Conservation (phyloP, 2,113 vertebrate genomes). For the Nerophis lumbriciformis region DNA sequence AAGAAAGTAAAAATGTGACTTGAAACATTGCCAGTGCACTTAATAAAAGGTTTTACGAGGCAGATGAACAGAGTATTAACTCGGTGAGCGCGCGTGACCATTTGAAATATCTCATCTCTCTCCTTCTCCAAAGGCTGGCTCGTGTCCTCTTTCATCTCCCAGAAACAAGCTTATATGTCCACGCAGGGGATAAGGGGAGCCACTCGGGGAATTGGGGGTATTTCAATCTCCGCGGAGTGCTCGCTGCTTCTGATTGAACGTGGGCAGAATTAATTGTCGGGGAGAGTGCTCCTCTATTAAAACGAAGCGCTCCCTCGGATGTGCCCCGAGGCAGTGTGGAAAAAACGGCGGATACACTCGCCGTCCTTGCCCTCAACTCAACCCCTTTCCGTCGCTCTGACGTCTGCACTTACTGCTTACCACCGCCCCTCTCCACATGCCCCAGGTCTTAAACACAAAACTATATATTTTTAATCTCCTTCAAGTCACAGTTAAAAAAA, state of each 20-base stretch:
- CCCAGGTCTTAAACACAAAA: conserved; percentile 10
- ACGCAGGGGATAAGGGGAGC: conserved; percentile 20
- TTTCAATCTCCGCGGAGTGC: conserved; percentile 41
- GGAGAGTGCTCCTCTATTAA: conserved; percentile 16
- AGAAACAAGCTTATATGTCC: conserved; percentile 31
- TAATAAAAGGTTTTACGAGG: no score
- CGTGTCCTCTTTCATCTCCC: conserved; percentile 43
- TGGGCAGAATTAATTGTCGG: conserved; percentile 38
- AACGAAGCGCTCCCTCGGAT: conserved; percentile 23
- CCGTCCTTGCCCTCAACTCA: conserved; percentile 40
- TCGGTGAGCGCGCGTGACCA: no score
- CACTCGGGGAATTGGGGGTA: conserved; percentile 44
- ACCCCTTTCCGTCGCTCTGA: conserved; percentile 15
- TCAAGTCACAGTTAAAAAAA: not conserved
- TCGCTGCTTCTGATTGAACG: conserved; percentile 37
- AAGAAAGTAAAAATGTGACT: no score
- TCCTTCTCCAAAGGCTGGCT: conserved; percentile 23
- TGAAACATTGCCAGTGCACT: no score
- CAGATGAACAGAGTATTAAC: no score
- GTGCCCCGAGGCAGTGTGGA: conserved; percentile 33
- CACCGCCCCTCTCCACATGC: not conserved
- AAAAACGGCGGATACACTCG: conserved; percentile 10
- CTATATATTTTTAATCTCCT: conserved; percentile 3
- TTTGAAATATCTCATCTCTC: not conserved
- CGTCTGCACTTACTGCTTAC: not conserved